Conservation (phyloP, 2,888 invertebrate genomes). For the Orthosia gracilis region DNA sequence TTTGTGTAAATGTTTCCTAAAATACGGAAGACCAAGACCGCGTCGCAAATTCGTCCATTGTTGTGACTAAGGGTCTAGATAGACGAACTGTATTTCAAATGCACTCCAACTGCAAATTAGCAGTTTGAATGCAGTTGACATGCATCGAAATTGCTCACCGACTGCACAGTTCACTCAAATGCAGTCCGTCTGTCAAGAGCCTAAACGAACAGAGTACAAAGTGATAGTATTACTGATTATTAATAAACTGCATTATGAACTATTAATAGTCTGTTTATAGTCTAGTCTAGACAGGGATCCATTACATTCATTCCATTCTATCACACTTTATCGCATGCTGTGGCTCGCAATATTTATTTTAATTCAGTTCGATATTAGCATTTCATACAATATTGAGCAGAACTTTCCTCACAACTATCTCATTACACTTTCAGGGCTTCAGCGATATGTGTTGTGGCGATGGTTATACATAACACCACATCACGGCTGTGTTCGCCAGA, state of each 20-base stretch:
- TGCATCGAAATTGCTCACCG: too few species aligned
- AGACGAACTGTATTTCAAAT: too few species aligned
- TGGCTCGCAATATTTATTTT: conserved; percentile 15
- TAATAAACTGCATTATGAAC: conserved; percentile 36
- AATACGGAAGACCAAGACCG: conserved; percentile 43
- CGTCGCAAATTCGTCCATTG: conserved; percentile 22
- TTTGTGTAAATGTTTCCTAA: conserved; percentile 39
- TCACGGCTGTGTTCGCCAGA: too few species aligned
- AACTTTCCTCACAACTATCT: conserved; percentile 24
- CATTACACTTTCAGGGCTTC: background rate
- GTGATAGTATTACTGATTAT: conserved; percentile 26
- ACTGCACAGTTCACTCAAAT: too few species aligned
- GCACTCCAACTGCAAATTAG: too few species aligned
- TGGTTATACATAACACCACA: too few species aligned
- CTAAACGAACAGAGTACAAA: conserved; percentile 26
- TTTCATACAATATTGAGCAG: conserved; percentile 9
- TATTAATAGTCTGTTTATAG: conserved; percentile 37
- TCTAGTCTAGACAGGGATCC: conserved; percentile 48
- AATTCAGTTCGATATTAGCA: conserved; percentile 35
- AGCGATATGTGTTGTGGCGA: background rate
- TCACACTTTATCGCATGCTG: conserved; percentile 32
- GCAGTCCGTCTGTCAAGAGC: too few species aligned
- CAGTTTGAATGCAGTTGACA: too few species aligned
- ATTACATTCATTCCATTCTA: conserved; percentile 32
- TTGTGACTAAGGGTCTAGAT: background rate